Conservation (phyloP, 2,888 invertebrate species). For the Leistus spinibarbis region DNA sequence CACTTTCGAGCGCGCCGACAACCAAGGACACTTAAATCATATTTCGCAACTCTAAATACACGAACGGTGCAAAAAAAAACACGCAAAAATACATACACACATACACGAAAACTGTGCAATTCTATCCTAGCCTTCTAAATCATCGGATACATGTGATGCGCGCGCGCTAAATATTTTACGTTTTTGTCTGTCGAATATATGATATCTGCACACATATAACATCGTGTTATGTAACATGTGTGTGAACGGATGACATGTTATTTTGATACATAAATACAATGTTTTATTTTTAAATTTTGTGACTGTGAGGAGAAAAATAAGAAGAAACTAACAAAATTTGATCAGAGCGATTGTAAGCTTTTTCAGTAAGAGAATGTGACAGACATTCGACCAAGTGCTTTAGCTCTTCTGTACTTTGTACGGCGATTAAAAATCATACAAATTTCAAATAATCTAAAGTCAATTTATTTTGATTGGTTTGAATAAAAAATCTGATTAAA, state of each 20-base stretch:
- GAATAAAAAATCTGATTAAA: too few relatives aligned
- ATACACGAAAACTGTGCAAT: slow-evolving; percentile 14
- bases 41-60: slow-evolving; percentile 46
- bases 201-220: slow-evolving; percentile 4
- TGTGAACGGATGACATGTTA: background rate
- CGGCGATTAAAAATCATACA: too few relatives aligned
- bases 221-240: slow-evolving; percentile 5
- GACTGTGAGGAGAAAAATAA: background rate
- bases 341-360: too few relatives aligned
- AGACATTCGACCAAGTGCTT: too few relatives aligned
- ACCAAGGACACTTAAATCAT: slow-evolving; percentile 46
- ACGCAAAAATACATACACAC: background rate
- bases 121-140: slow-evolving; percentile 39
- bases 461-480: too few relatives aligned
- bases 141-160: slow-evolving; percentile 35
- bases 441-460: too few relatives aligned
- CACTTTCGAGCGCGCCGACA: slow-evolving; percentile 35
- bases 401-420: too few relatives aligned
- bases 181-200: slow-evolving; percentile 32
- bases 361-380: too few relatives aligned
- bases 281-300: background rate
- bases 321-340: too few relatives aligned
- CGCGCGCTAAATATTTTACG: slow-evolving; percentile 1
- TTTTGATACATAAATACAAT: background rate
- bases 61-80: slow-evolving; percentile 28